phyloP scores from a whole-genome alignment of 23 tunicate species.

The Trididemnum clinides region DNA sequence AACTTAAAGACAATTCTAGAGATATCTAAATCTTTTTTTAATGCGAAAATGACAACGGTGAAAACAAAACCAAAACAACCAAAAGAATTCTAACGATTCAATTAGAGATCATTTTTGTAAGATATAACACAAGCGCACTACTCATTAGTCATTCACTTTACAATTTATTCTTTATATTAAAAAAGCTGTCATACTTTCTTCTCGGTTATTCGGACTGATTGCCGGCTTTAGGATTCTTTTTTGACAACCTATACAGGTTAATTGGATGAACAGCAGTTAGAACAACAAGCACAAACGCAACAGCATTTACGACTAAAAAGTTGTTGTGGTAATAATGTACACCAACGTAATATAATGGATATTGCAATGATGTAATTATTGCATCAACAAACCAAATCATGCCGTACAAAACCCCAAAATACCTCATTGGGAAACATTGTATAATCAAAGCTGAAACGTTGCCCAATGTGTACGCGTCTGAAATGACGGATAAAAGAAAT shows the following conservation, averaged over 20 bases:
- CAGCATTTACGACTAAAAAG: neutral
- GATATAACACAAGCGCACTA: too few species aligned
- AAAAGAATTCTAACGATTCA: too few species aligned
- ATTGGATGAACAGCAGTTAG: neutral
- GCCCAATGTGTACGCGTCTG: too few species aligned
- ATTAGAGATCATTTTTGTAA: too few species aligned
- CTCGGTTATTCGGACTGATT: too few species aligned
- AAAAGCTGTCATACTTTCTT: too few species aligned
- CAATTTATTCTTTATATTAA: too few species aligned
- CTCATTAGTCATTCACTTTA: too few species aligned
- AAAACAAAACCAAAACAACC: too few species aligned
- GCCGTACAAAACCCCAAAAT: conserved; percentile 1
- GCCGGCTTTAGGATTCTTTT: neutral
- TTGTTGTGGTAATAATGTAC: neutral
- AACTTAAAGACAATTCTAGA: too few species aligned
- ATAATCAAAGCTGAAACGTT: neutral
- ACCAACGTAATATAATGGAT: neutral
- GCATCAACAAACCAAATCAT: neutral
- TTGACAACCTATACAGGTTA: neutral
- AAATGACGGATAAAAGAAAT: neutral
- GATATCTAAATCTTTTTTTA: too few species aligned
- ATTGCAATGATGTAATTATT: neutral
- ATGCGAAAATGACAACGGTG: too few species aligned
- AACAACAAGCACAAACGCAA: neutral
- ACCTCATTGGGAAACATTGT: neutral